Evolutionary conservation across 1,140 invertebrate species (phyloP), one percentile per base, ranked within the genome.

Genomic region (Trachymyrmex septentrionalis): DNA sequence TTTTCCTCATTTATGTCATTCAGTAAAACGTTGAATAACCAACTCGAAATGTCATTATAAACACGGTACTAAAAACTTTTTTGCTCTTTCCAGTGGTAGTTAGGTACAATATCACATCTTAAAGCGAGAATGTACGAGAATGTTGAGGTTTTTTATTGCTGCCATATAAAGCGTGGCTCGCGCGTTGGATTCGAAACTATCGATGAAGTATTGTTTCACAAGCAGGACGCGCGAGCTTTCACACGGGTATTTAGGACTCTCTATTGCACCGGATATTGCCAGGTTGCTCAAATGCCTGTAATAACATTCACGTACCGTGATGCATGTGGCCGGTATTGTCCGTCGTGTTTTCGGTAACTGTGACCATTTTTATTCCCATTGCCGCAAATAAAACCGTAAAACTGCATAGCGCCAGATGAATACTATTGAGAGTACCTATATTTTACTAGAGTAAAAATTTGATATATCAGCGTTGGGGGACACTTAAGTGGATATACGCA

Each of bases 221-320:
- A 82, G 55, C 69, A 50, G 80, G 4, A 61, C 80, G 69, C 64
- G 55, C 63, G 55, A 57, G 55, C 67, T 82, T 82, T 82, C 55
- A 73, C 67, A 82, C 80, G 80, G 53, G 67, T 82, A 82, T 82
- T 82, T 73, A 82, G 78, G 34, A 82, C 16, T 81, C 50, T 82
- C 78, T 59, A 48, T 82, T 61, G 67, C 80, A 59, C 55, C 69
- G 80, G 80, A 75, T 75, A 84, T 84, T 84, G 69, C 38, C 55
- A 48, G 55, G 24, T 30, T 73, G 80, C 24, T 84, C 19, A 75
- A 84, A 84, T 61, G 69, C 38, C 69, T 34, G 55, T 84, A 84
- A 84, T 84, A 84, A 84, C 55, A 63, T 84, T 84, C 80, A 21
- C 38, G 80, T 61, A 50, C 27, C 55, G 80, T 24, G 69, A 82